These are phyloP conservation scores for Cephalopterus ornatus DNA, from an alignment of 2,113 vertebrate species.

Conservation along the genomic window DNA sequence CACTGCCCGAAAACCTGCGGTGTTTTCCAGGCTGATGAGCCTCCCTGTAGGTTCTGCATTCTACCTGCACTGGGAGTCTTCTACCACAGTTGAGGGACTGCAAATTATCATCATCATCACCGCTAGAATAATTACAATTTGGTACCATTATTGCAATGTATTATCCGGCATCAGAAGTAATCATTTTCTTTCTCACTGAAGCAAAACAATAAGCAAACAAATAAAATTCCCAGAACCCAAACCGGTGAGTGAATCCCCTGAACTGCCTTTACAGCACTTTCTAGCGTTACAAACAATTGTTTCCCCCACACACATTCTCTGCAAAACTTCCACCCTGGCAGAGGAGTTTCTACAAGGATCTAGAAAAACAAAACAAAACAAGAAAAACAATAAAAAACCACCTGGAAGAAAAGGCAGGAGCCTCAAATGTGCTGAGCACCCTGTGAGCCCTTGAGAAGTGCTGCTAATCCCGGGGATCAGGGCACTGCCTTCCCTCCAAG, in stretches of 20 bases:
- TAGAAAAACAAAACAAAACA: no score
- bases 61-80: accelerated
- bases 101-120: not conserved
- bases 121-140: not conserved
- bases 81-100: not conserved
- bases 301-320: not conserved
- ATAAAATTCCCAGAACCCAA: not conserved
- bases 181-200: not conserved
- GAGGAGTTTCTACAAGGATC: not conserved
- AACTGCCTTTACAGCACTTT: not conserved
- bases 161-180: not conserved
- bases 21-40: not conserved
- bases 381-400: not conserved
- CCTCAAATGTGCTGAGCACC: not conserved
- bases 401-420: not conserved
- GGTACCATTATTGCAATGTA: no score
- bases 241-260: not conserved
- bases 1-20: accelerated
- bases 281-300: no score
- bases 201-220: not conserved
- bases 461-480: not conserved
- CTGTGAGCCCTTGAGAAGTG: not conserved
- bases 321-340: not conserved
- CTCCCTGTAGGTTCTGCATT: accelerated
- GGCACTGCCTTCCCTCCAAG: not conserved